Evolutionary conservation across 2,113 vertebrate species (phyloP).

Genomic region (Penelope pileata): DNA sequence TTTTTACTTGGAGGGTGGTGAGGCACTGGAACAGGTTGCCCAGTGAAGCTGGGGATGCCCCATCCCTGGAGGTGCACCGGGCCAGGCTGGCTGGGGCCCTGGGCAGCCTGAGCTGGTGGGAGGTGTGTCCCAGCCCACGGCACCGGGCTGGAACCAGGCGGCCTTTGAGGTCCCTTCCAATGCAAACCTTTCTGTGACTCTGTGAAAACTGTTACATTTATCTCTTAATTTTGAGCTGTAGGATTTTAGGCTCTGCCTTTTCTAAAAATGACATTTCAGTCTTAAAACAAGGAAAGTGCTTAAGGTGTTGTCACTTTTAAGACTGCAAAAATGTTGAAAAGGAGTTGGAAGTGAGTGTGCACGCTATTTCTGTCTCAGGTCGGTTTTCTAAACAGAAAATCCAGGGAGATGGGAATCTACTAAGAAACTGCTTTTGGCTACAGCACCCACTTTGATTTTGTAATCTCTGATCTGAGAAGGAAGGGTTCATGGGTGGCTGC

Average conservation of each 20-base stretch:
- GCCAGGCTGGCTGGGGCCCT: background rate
- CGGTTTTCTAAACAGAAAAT: background rate
- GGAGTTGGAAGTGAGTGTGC: background rate
- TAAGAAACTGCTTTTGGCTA: background rate
- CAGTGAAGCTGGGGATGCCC: background rate
- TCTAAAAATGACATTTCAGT: background rate
- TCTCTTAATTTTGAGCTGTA: background rate
- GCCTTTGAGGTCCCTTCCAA: background rate
- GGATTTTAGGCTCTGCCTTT: background rate
- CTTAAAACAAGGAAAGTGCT: background rate
- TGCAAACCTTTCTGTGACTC: background rate
- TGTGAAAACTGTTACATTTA: background rate
- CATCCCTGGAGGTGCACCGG: background rate
- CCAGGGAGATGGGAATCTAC: background rate
- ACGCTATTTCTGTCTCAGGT: background rate
- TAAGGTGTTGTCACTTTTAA: background rate
- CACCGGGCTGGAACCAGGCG: background rate
- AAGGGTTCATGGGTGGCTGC: background rate
- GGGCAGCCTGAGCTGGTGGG: background rate
- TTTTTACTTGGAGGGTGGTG: background rate
- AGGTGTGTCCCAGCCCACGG: background rate
- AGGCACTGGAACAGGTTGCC: background rate
- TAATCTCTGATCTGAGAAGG: background rate
- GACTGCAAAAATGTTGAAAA: background rate
- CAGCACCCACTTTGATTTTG: background rate